A percentile compares a stretch with the other conserved stretches of the same genome.
Evolutionary conservation across 2,888 invertebrate species (phyloP).

Genomic region (Diarsia brunnea): DNA sequence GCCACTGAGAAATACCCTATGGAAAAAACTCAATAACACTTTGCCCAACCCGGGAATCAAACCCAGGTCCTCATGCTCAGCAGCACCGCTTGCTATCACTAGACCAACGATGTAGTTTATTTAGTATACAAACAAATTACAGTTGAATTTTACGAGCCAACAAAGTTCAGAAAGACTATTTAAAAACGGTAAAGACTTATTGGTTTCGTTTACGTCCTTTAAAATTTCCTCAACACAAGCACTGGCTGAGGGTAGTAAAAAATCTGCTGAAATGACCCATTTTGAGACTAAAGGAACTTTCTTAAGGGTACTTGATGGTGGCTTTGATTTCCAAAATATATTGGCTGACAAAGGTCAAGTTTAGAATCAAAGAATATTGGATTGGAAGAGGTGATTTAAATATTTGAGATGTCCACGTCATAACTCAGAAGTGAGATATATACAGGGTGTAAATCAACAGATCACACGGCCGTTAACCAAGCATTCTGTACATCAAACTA

Average conservation of each 20-base stretch:
- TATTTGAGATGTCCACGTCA: not conserved
- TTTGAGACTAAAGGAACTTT: slow-evolving; percentile 33
- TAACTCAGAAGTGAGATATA: not conserved
- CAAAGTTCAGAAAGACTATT: slow-evolving; percentile 58
- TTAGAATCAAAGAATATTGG: not conserved
- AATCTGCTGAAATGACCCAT: slow-evolving; percentile 47
- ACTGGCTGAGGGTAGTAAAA: slow-evolving; percentile 48
- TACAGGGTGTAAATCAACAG: too few species aligned
- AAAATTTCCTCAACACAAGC: slow-evolving; percentile 51
- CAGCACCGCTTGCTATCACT: too few species aligned
- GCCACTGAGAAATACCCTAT: too few species aligned
- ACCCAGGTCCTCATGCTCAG: too few species aligned
- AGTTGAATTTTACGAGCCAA: slow-evolving; percentile 49
- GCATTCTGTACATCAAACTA: too few species aligned
- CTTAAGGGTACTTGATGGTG: slow-evolving; percentile 27
- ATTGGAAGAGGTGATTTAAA: not conserved
- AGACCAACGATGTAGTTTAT: too few species aligned
- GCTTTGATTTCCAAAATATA: slow-evolving; percentile 29
- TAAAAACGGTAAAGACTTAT: slow-evolving; percentile 54
- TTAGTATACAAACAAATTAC: too few species aligned
- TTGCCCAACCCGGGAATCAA: too few species aligned
- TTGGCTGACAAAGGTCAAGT: slow-evolving; percentile 6
- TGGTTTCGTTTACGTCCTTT: slow-evolving; percentile 59
- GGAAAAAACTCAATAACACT: too few species aligned
- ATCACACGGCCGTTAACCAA: too few species aligned